Evolutionary conservation across 2,797 vertebrate genomes (phyloP).

Genomic region (Linurgus olivaceus): DNA sequence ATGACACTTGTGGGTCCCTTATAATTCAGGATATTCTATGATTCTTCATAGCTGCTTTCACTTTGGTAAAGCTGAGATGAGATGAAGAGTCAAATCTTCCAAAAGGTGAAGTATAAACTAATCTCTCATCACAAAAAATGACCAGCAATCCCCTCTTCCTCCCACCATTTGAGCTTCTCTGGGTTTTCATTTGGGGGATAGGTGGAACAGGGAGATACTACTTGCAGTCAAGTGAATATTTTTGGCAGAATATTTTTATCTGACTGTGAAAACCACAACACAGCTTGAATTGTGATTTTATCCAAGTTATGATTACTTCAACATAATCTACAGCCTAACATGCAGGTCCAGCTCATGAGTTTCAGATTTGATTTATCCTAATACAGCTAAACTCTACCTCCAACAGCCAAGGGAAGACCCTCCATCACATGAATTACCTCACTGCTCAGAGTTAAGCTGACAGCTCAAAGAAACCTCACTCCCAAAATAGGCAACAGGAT

Average conservation of each 20-base stretch:
- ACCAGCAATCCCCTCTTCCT: background rate
- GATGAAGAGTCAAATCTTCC: background rate
- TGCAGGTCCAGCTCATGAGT: background rate
- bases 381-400: background rate
- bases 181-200: background rate
- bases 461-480: constrained; percentile 35
- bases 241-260: background rate
- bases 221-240: background rate
- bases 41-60: background rate
- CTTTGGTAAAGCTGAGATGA: background rate
- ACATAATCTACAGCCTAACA: background rate
- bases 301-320: background rate
- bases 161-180: background rate
- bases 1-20: background rate
- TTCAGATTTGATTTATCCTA: background rate
- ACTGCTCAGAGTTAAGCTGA: constrained; percentile 19
- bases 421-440: background rate
- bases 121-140: background rate
- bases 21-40: background rate
- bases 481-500: background rate
- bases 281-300: background rate
- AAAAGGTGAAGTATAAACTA: background rate
- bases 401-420: background rate
- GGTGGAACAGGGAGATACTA: background rate
- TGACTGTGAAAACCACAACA: background rate